These are phyloP conservation scores for Theropithecus gelada DNA, from an alignment of 2,113 vertebrate species.

Conservation along the genomic window DNA sequence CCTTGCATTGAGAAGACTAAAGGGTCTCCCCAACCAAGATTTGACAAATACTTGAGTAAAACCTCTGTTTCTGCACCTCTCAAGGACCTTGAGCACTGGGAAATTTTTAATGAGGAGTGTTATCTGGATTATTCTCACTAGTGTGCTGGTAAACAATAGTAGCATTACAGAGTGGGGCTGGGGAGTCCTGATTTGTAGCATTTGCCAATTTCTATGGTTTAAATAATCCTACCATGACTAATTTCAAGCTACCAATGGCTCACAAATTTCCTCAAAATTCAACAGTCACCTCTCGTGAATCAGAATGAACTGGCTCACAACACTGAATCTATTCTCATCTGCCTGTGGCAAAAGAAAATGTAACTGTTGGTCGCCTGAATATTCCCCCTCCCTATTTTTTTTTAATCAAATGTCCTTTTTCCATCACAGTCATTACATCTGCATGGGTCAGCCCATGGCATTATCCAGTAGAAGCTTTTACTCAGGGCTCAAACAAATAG, in stretches of 20 bases:
- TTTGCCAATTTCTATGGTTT: not conserved
- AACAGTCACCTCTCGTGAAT: not conserved
- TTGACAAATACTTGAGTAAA: not conserved
- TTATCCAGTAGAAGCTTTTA: not conserved
- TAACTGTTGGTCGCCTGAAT: not conserved
- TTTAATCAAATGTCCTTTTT: not conserved
- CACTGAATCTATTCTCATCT: not conserved
- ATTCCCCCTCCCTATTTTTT: not conserved
- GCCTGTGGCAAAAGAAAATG: not conserved
- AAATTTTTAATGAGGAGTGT: not conserved
- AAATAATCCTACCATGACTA: not conserved
- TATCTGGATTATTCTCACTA: not conserved
- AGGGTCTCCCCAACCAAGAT: fast-evolving
- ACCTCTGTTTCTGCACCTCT: not conserved
- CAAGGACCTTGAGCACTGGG: not conserved
- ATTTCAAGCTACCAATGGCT: not conserved
- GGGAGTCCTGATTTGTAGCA: not conserved
- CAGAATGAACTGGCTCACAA: not conserved
- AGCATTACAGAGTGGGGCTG: not conserved
- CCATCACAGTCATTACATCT: not conserved
- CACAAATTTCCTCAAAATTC: not conserved
- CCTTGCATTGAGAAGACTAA: not conserved
- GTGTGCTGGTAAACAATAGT: not conserved
- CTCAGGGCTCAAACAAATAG: not conserved
- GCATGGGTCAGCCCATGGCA: not conserved